Percentiles rank a stretch among this genome's conserved stretches.
Conservation (phyloP, 1,140 invertebrate species). For the Drosophila kikkawai region DNA sequence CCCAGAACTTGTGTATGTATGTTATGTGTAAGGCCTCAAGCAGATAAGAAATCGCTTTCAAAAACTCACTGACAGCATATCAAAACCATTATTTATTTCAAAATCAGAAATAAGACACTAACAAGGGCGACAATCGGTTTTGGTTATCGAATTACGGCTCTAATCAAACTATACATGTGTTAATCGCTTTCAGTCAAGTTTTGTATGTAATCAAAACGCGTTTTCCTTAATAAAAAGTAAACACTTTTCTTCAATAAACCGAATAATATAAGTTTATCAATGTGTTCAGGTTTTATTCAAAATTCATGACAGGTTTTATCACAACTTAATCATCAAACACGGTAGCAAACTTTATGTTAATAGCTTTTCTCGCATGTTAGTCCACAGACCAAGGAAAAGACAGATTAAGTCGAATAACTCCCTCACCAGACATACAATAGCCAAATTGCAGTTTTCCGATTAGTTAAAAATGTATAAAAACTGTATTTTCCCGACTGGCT, state of each 20-base stretch:
- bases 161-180: neutral
- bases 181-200: neutral
- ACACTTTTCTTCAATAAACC: neutral
- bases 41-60: slow-evolving; percentile 17
- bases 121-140: slow-evolving; percentile 4
- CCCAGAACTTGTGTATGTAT: neutral
- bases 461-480: neutral
- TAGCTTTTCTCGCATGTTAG: neutral
- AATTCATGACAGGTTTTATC: slow-evolving; percentile 7
- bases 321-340: slow-evolving; percentile 21
- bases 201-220: slow-evolving; percentile 1
- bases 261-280: neutral
- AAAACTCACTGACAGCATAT: slow-evolving; percentile 7
- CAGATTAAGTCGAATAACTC: neutral
- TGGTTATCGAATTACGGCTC: slow-evolving; percentile 6
- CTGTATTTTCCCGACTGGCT: neutral
- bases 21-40: neutral
- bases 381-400: neutral
- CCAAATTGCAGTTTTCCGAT: neutral
- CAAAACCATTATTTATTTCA: slow-evolving; percentile 16
- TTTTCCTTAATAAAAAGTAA: slow-evolving; percentile 2
- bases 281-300: slow-evolving; percentile 15
- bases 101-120: slow-evolving; percentile 1
- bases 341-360: slow-evolving; percentile 23
- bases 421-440: neutral